Base-by-base conservation (phyloP, 2,113 vertebrate species). In the Proterorhinus semilunaris region DNA sequence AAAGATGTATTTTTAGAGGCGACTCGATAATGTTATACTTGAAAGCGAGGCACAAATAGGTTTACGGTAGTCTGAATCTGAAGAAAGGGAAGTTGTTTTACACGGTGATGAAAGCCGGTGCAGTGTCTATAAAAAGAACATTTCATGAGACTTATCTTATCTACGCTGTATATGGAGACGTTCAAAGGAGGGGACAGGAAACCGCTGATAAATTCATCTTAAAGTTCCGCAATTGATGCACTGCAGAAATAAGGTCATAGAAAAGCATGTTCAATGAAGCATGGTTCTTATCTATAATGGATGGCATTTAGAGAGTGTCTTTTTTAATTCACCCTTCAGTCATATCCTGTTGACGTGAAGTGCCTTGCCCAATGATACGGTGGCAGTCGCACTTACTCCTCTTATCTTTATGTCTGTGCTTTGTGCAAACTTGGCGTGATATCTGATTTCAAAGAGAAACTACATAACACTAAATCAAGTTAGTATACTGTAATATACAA, bases 41-140 rank as follows among this genome's bases (percentile, higher is more conserved):
- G 13, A 61, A 61, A 61, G 58, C n/a, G 58, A 44, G 9, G 42
- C 36, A 44, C 44, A 61, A 61, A 61, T 61, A 61, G 58, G 58
- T 44, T 43, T 61, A 61, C 12, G 36, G 58, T 44, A 44, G 13
- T 44, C 12, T 44, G 57, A 43, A 59, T 44, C 12, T 44, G 57
- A 43, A 59, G 36, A 43, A 44, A 15, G 12, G 13, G 42, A 15
- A 58, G 21, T 11, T 58, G 36, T 58, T 42, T 54, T 54, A 54
- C 43, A 61, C 15, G 36, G 54, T 27, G 16, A 57, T 57, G 36
- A 57, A 57, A 57, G 10, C 42, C 12, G n/a, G 58, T 8, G 42
- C n/a, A 15, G 13, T 15, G 58, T 43, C 42, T 61, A 61, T 44
- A 61, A 61, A 61, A 61, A 61, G 58, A 43, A 61, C 44, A 15